These are phyloP conservation scores for Artibeus lituratus DNA, from an alignment of 2,797 vertebrate species.

Conservation along the genomic window DNA sequence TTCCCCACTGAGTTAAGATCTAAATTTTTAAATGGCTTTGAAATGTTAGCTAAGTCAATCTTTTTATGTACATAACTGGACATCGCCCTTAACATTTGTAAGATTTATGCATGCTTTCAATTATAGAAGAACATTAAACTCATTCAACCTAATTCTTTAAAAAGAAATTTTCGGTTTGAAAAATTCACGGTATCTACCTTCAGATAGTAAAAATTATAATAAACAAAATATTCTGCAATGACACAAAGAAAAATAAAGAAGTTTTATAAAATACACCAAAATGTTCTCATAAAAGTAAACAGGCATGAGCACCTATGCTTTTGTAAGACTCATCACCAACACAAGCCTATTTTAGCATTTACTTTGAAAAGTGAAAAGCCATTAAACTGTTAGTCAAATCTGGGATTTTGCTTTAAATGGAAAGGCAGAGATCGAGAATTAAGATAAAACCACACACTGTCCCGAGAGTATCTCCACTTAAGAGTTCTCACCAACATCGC, in stretches of 20 bases:
- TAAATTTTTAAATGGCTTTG: background rate
- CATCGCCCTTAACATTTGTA: background rate
- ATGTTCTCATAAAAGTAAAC: background rate
- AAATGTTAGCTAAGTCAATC: background rate
- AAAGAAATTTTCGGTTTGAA: slow-evolving; percentile 33
- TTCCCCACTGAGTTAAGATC: slow-evolving; percentile 2
- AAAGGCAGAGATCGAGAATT: background rate
- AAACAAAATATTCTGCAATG: background rate
- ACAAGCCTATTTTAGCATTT: background rate
- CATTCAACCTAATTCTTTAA: background rate
- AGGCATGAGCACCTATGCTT: background rate
- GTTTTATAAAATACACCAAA: background rate
- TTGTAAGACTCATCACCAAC: background rate
- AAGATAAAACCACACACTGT: background rate
- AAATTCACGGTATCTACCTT: background rate
- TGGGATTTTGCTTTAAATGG: background rate
- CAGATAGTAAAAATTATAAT: slow-evolving; percentile 29
- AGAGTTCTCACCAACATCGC: background rate
- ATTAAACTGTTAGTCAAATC: background rate
- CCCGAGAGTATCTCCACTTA: background rate
- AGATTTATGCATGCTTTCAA: slow-evolving; percentile 1
- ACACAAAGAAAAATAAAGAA: background rate
- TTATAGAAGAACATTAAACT: background rate
- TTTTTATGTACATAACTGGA: background rate
- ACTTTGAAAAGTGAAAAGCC: slow-evolving; percentile 22